Evolutionary conservation across 2,797 vertebrate genomes (phyloP), one percentile per base, ranked within the genome.

Genomic region (Pipistrellus kuhlii): DNA sequence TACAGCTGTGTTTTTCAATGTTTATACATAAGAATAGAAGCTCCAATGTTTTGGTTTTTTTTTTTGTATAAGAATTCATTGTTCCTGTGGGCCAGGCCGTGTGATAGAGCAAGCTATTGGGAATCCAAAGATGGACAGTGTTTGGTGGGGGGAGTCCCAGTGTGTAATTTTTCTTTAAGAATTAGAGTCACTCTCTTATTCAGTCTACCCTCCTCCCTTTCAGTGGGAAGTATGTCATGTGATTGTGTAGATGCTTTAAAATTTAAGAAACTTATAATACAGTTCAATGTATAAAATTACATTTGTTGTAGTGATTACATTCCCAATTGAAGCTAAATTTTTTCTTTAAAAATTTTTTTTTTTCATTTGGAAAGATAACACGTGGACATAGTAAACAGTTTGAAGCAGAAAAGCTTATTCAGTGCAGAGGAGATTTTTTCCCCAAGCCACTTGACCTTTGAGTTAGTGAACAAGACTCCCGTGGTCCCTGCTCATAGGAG

Each of bases 141-240:
- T 82, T 80, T 8, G 15, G 23, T 17, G 14, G 25, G 3, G 3
- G 3, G 27, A n/a, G 20, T 46, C 35, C n/a, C 0, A 0, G n/a
- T 10, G 2, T 68, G 6, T 35, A 5, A 23, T 68, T 85, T 80
- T 77, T 57, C 27, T 41, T 41, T 41, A 14, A 51, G 35, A 73
- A 32, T 48, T 27, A 27, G 30, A 25, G 51, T 41, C 53, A 21
- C 30, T 41, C 3, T 62, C 55, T 62, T 18, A 53, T 3, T 48
- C 17, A 83, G 44, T 41, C n/a, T 51, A 0, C 30, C 72, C 14
- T 51, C 72, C 14, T 51, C 20, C 35, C 30, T 78, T 81, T 85
- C 11, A 62, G 18, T n/a, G 66, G 55, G 55, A 53, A 53, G 68
- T 17, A 12, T 4, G 3, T 72, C 59, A 17, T 32, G 48, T 32